Percentiles rank a stretch among this genome's conserved stretches.
Conservation (phyloP, 2,797 vertebrate species). For the Neosilurus hyrtlii region DNA sequence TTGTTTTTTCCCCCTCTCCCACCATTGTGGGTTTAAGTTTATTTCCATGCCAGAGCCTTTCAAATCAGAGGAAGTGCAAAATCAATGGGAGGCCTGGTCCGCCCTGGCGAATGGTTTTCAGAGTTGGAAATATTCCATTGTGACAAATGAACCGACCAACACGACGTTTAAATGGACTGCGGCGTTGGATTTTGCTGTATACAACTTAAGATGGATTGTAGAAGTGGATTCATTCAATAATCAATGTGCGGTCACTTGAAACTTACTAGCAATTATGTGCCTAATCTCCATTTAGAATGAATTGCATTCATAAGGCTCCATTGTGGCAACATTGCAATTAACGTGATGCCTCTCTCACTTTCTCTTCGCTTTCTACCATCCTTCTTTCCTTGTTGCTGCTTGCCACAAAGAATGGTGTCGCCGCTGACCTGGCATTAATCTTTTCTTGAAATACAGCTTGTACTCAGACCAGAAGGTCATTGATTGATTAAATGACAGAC, state of each 20-base stretch:
- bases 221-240: constrained; percentile 7
- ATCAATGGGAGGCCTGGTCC: constrained; percentile 31
- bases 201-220: constrained; percentile 8
- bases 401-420: constrained; percentile 22
- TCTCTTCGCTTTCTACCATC: not conserved
- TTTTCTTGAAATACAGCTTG: constrained; percentile 47
- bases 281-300: constrained; percentile 31
- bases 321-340: constrained; percentile 9
- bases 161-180: not conserved
- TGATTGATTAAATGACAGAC: constrained; percentile 45
- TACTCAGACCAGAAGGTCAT: constrained; percentile 54
- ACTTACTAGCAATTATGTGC: constrained; percentile 22
- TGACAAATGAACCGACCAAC: constrained; percentile 21
- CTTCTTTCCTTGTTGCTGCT: not conserved
- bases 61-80: constrained; percentile 38
- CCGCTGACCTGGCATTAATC: constrained; percentile 45
- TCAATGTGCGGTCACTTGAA: constrained; percentile 21
- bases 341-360: not conserved
- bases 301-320: constrained; percentile 15
- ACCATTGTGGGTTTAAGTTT: constrained; percentile 38
- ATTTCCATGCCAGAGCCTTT: constrained; percentile 43
- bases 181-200: not conserved
- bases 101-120: constrained; percentile 5
- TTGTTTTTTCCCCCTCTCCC: constrained; percentile 5
- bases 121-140: constrained; percentile 36